Conservation (phyloP, 2,888 invertebrate species). For the Brachypterus glaber region DNA sequence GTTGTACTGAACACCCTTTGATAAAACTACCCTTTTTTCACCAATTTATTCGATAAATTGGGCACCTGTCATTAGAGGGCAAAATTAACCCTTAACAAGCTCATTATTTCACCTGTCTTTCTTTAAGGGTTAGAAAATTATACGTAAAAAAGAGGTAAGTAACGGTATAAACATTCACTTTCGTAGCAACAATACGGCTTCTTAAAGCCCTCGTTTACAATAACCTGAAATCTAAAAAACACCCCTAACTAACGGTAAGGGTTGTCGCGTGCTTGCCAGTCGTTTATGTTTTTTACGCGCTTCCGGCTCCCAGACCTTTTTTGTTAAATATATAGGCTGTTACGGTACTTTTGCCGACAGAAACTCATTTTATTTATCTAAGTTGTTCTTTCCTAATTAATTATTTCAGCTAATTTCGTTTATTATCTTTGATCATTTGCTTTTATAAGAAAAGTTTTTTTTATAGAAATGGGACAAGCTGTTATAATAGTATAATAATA, state of each 20-base stretch:
- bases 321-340: conserved; percentile 1
- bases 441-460: no score
- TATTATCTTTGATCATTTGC: no score
- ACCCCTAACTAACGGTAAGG: conserved; percentile 3
- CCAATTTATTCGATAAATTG: conserved; percentile 20
- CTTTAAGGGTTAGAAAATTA: conserved; percentile 11
- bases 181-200: conserved; percentile 6
- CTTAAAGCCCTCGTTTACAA: not conserved
- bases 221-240: conserved; percentile 2
- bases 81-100: conserved; percentile 33
- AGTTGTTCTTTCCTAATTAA: no score
- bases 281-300: conserved; percentile 1
- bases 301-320: not conserved
- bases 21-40: conserved; percentile 5
- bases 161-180: conserved; percentile 20
- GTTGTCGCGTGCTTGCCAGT: conserved; percentile 1
- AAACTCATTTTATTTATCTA: conserved; percentile 1
- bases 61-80: conserved; percentile 31
- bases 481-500: no score
- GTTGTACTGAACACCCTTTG: not conserved
- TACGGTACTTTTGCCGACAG: conserved; percentile 2
- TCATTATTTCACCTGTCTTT: conserved; percentile 30
- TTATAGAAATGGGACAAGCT: no score
- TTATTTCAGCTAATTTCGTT: no score
- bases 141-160: no score